Evolutionary conservation across 2,797 vertebrate species (phyloP), one percentile per base, ranked within the genome.

Genomic region (Hirundo rustica): DNA sequence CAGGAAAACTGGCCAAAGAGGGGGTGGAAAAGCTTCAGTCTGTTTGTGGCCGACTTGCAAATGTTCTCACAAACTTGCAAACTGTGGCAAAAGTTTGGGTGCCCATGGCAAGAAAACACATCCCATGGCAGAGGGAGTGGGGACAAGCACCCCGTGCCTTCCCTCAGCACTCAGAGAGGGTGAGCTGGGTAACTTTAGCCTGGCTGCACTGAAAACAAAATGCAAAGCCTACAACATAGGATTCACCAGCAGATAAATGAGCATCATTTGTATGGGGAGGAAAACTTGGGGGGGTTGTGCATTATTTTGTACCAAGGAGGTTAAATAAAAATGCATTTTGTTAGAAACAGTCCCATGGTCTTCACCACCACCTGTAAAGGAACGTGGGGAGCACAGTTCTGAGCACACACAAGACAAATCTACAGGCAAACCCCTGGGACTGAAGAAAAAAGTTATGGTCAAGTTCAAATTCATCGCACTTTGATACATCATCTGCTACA

Each of bases 321-420:
- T 81, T 64, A 70, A 48, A 30, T 60, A 34, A 55, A 44, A 57
- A 44, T 0, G 7, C 22, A 7, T 86, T 88, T 75, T 86, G 62
- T 84, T 78, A 92, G 79, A 57, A 95, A 50, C 10, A 32, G 30
- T 58, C 54, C 18, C 20, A 62, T 1, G 25, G 55, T 88, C 77
- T 90, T 85, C 90, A 82, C 51, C 92, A 95, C 62, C 83, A 93
- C 93, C 95, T 96, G 91, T 29, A 94, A 96, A 92, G 79, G 93
- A 93, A 62, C 2, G 2, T 44, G 65, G 8, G 73, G 64, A 88
- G 45, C 83, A 71, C 3, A 85, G 58, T 30, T 77, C 71, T 93
- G 13, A 91, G 65, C 64, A 89, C 25, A 68, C 44, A 62, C 45
- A 51, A 34, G 77, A 14, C 54, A 83, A 10, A 68, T 40, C 68